Percentiles rank a stretch among this genome's conserved stretches.
Evolutionary conservation across 2,888 invertebrate species (phyloP).

Genomic region (Tenthredo notha): DNA sequence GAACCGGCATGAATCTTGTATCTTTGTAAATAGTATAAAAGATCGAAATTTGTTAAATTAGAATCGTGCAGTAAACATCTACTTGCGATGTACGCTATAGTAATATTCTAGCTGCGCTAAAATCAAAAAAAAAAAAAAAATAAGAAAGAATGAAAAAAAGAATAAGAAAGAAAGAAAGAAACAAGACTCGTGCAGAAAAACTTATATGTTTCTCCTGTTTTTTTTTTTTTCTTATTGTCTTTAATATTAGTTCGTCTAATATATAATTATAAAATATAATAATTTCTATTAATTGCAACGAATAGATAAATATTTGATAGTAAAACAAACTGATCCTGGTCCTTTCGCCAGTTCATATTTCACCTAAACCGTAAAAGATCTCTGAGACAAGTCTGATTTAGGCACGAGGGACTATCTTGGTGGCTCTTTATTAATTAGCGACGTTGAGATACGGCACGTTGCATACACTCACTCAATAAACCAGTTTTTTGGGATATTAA

Average conservation of each 20-base stretch:
- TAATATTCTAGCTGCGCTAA: background rate
- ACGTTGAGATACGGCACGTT: conserved; percentile 62
- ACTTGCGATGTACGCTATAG: background rate
- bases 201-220: background rate
- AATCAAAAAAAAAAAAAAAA: background rate
- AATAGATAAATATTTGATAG: conserved; percentile 14
- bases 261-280: background rate
- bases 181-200: conserved; percentile 22
- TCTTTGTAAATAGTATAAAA: conserved; percentile 18
- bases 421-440: conserved; percentile 59
- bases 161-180: background rate
- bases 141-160: background rate
- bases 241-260: background rate
- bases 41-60: background rate
- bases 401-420: conserved; percentile 70
- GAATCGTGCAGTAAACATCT: background rate
- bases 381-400: conserved; percentile 69
- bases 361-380: conserved; percentile 66
- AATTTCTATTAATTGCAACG: conserved; percentile 18
- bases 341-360: conserved; percentile 62
- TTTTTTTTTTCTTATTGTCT: background rate
- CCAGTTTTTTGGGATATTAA: conserved; percentile 48
- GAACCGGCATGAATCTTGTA: conserved; percentile 19
- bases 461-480: conserved; percentile 68
- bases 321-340: conserved; percentile 56